phyloP scores from a whole-genome alignment of 30 jellyfish, hydroid and myxozoan species.

The Chrysaora quinquecirrha region DNA sequence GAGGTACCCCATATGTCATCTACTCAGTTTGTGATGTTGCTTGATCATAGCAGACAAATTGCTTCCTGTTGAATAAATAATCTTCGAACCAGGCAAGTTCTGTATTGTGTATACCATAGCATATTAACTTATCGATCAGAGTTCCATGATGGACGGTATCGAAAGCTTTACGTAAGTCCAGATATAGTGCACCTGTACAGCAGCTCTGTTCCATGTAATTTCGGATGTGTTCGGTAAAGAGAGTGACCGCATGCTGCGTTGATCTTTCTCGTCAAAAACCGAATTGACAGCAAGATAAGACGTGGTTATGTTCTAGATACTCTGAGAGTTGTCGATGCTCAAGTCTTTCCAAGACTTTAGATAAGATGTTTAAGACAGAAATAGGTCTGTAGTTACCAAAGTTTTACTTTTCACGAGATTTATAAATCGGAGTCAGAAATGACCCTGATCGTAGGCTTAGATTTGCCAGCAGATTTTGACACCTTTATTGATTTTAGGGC shows the following conservation, averaged over 20 bases:
- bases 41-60: conserved; percentile 55
- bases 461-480: conserved; percentile 58
- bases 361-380: conserved; percentile 44
- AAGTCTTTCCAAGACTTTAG: conserved; percentile 37
- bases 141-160: conserved; percentile 20
- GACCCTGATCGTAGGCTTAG: conserved; percentile 66
- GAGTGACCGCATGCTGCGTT: conserved; percentile 50
- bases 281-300: conserved; percentile 29
- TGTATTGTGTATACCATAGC: conserved; percentile 53
- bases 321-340: conserved; percentile 62
- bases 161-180: conserved; percentile 27
- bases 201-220: conserved; percentile 46
- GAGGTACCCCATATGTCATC: conserved; percentile 70
- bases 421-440: conserved; percentile 37
- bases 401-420: conserved; percentile 43
- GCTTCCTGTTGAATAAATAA: conserved; percentile 56
- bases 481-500: conserved; percentile 56
- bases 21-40: conserved; percentile 62
- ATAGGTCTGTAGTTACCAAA: conserved; percentile 59
- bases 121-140: conserved; percentile 40
- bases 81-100: conserved; percentile 68
- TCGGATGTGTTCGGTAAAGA: conserved; percentile 41
- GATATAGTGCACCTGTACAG: conserved; percentile 27
- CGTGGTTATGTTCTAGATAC: conserved; percentile 55
- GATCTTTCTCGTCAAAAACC: conserved; percentile 57